phyloP scores from a whole-genome alignment of 2,113 vertebrate species.

The Phalacrocorax aristotelis region DNA sequence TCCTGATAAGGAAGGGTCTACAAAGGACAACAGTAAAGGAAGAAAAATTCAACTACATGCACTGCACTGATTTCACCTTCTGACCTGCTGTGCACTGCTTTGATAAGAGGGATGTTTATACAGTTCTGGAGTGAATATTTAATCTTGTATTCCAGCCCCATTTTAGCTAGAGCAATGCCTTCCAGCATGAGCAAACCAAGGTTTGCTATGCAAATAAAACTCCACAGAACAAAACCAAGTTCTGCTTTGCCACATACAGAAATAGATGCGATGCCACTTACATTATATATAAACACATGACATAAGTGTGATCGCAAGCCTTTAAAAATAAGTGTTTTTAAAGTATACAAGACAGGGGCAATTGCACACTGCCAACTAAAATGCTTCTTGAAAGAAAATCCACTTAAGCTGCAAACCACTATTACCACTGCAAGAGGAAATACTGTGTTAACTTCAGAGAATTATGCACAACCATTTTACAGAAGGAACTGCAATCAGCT shows the following conservation, averaged over 20 bases:
- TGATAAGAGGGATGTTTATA: constrained; percentile 33
- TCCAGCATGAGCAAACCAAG: neutral
- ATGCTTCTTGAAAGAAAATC: neutral
- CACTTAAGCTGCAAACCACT: neutral
- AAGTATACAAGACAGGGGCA: neutral
- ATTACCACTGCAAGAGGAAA: neutral
- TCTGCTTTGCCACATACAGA: neutral
- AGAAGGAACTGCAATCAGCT: neutral
- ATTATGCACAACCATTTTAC: neutral
- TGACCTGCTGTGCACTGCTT: neutral
- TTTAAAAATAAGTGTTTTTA: neutral
- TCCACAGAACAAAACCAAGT: neutral
- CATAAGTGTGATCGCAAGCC: neutral
- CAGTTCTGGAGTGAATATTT: constrained; percentile 3
- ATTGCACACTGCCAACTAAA: neutral
- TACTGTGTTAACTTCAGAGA: neutral
- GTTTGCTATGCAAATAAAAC: neutral
- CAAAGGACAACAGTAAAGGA: neutral
- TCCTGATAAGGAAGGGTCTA: constrained; percentile 8
- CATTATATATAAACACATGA: neutral
- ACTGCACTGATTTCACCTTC: neutral
- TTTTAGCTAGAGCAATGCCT: neutral
- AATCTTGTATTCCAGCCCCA: neutral
- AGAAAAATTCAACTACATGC: neutral
- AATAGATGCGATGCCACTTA: neutral